phyloP scores from a whole-genome alignment of 2,888 invertebrate genomes.

The Tolmerus cingulatus region DNA sequence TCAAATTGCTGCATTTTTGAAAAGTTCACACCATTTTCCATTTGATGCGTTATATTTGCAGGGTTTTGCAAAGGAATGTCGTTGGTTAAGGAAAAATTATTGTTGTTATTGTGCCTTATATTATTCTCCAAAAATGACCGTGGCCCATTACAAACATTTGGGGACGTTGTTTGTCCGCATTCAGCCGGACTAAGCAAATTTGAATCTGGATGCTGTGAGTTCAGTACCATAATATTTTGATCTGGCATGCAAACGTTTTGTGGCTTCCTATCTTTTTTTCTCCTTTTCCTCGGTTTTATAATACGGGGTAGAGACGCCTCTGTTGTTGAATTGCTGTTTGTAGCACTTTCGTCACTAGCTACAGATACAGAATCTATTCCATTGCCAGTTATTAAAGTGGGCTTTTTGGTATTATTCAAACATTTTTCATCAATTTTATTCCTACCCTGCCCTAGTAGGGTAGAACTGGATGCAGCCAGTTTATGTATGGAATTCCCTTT shows the following conservation, averaged over 20 bases:
- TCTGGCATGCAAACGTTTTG: conserved; percentile 58
- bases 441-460: conserved; percentile 13
- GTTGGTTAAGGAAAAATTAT: not conserved
- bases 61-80: not conserved
- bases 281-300: conserved; percentile 86
- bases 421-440: conserved; percentile 50
- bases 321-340: conserved; percentile 57
- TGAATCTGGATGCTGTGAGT: not conserved
- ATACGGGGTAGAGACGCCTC: conserved; percentile 86
- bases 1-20: conserved; percentile 26
- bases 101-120: not conserved
- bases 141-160: not conserved
- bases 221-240: not conserved
- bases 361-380: conserved; percentile 72
- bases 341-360: conserved; percentile 78
- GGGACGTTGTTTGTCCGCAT: not conserved
- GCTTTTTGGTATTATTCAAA: conserved; percentile 62
- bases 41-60: not conserved
- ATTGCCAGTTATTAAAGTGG: conserved; percentile 47
- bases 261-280: conserved; percentile 88
- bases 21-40: not conserved
- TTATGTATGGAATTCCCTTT: not conserved
- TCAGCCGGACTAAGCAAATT: not conserved
- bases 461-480: not conserved
- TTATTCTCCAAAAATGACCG: not conserved